Conservation (phyloP, 2,113 vertebrate genomes). For the Rhinolophus ferrumequinum region DNA sequence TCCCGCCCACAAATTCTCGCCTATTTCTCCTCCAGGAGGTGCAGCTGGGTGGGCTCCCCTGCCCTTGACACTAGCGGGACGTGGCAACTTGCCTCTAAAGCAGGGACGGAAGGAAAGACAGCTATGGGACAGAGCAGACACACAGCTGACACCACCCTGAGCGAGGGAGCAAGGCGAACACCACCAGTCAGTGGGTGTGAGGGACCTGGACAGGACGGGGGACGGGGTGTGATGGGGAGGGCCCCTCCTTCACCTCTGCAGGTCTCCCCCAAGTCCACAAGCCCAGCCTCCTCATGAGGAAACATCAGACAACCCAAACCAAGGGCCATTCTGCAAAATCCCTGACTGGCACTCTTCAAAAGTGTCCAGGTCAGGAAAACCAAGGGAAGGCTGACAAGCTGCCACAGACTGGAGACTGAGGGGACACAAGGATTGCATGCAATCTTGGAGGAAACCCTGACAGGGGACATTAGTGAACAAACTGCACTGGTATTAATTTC, state of each 20-base stretch:
- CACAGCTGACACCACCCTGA: no score
- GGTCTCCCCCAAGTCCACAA: neutral
- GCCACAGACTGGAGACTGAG: neutral
- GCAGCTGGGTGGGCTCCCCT: neutral
- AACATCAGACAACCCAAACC: neutral
- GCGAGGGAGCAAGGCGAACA: neutral
- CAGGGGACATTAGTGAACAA: neutral
- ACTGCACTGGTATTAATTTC: neutral
- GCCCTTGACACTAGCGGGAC: neutral
- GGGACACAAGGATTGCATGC: neutral
- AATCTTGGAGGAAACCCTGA: neutral
- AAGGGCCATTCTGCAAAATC: neutral
- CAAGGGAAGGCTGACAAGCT: neutral
- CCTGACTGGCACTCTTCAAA: neutral
- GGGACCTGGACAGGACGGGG: neutral
- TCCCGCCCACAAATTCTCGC: no score
- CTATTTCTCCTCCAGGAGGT: neutral
- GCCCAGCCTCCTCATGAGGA: neutral
- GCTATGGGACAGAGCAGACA: neutral
- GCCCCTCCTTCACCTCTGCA: no score
- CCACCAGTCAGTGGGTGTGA: fast-evolving
- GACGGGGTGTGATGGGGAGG: fast-evolving
- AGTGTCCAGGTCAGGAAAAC: no score
- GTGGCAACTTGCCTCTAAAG: neutral
- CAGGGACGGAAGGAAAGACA: neutral